Evolutionary conservation across 1,140 invertebrate genomes (phyloP), one percentile per base, ranked within the genome.

Genomic region (Heliconius nattereri): DNA sequence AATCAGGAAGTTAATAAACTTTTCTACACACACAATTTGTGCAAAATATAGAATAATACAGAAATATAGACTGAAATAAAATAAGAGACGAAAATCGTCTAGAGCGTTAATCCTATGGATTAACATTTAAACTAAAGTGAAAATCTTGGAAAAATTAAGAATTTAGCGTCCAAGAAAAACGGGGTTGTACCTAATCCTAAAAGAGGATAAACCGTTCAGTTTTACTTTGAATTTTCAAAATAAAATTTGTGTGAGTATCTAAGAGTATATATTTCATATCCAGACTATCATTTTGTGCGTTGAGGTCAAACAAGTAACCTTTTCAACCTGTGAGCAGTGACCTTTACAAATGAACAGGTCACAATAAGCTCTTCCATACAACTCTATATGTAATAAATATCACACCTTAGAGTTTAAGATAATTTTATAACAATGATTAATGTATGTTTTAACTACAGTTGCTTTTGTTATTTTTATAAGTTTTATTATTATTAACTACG

Each of bases 261-360:
- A 26, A 26, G n/a, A 66, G 26, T 75, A 54, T 16, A 45, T 16
- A 45, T 32, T 75, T 75, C 52, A 57, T 72, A 73, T 57, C 75
- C 37, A 81, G 60, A 74, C 75, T 71, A 77, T 76, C 35, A 45
- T 37, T 81, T 60, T 40, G 37, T 52, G 66, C 32, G 35, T 77
- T 74, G 75, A 81, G 79, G 79, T 81, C 79, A 73, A 78, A 78
- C 75, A 73, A 75, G 54, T 77, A 73, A 81, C 79, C 79, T 81
- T 81, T 81, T 74, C 75, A 75, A 81, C 76, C 57, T 81, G 75
- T 26, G 75, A 54, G 49, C 73, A 45, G 37, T 81, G 76, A 81
- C 79, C 79, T 81, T 81, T 81, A 66, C 45, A 70, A 81, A 77
- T 74, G 26, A 77, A 45, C 57, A 77, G 73, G 37, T 26, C 37